Base-by-base conservation (phyloP, 2,113 vertebrate species). In the Recurvirostra avosetta region DNA sequence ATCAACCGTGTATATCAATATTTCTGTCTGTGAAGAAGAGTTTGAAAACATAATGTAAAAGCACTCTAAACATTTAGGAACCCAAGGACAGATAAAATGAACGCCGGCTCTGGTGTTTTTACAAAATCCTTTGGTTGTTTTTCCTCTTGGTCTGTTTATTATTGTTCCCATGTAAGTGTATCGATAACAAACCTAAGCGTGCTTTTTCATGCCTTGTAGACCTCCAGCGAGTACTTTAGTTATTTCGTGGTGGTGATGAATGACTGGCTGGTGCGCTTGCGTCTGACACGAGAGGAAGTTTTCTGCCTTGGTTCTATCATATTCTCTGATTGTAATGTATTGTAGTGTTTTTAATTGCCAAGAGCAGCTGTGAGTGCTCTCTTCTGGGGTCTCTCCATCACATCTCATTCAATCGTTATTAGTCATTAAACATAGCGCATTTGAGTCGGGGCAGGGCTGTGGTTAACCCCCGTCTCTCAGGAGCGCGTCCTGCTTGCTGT, bases 191-290 rank as follows among this genome's bases (percentile, higher is more conserved):
- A 67, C 29, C 38, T 19, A 3, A 59, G n/a, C 8, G 1, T 52
- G 58, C 14, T 29, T 62, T n/a, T 26, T 29, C 15, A 2, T 21
- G 47, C 12, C 50, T 36, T 65, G 12, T 13, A 21, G 41, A 15
- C 66, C 56, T 49, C 32, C 68, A 1, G 12, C 12, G 65, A 55
- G 11, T 8, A 1, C 55, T 55, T 20, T 1, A 9, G 41, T 40
- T 53, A 0, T 26, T 74, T 72, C 59, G 67, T 6, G 0, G 21
- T 2, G 29, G 14, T 34, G 89, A 29, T 30, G 76, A 27, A 14
- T 1, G 55, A 17, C 2, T 3, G 52, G 63, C 26, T 56, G 61
- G 27, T 19, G n/a, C 2, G 3, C 56, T 41, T 0, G 0, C 30
- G 73, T 50, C 74, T 41, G 49, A 4, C 27, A 13, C 1, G 2